Percentiles rank a stretch among this genome's conserved stretches.
Evolutionary conservation across 2,113 vertebrate genomes (phyloP).

Genomic region (Orycteropus afer): DNA sequence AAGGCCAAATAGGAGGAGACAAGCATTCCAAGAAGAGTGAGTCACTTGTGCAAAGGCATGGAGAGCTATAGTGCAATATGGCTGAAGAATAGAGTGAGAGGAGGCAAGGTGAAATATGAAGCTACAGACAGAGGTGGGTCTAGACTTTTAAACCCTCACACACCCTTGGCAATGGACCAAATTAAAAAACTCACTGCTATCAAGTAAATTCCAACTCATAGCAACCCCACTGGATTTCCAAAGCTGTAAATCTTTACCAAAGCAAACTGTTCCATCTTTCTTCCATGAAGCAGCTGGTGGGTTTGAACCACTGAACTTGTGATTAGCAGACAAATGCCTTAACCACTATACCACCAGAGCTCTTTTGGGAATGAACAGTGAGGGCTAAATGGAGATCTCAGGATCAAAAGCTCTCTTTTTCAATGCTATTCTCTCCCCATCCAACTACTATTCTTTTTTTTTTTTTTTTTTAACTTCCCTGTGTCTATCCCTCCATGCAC

Average conservation of each 20-base stretch:
- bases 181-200: not conserved
- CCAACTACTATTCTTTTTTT: too few relatives aligned
- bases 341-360: too few relatives aligned
- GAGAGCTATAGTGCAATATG: not conserved
- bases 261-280: too few relatives aligned
- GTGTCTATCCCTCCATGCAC: too few relatives aligned
- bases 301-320: too few relatives aligned
- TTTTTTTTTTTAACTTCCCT: too few relatives aligned
- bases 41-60: not conserved
- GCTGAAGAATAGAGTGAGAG: not conserved
- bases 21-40: not conserved
- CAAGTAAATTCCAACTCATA: not conserved
- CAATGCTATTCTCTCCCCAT: not conserved
- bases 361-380: not conserved
- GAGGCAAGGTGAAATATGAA: accelerated
- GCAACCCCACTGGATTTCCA: too few relatives aligned
- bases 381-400: not conserved
- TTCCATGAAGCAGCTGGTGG: too few relatives aligned
- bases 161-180: too few relatives aligned
- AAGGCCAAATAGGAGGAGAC: not conserved
- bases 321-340: too few relatives aligned
- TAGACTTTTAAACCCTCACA: too few relatives aligned
- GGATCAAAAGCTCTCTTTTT: not conserved
- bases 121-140: not conserved
- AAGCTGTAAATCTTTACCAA: not conserved